Evolutionary conservation across 2,797 vertebrate genomes (phyloP).

Genomic region (Thunnus albacares): DNA sequence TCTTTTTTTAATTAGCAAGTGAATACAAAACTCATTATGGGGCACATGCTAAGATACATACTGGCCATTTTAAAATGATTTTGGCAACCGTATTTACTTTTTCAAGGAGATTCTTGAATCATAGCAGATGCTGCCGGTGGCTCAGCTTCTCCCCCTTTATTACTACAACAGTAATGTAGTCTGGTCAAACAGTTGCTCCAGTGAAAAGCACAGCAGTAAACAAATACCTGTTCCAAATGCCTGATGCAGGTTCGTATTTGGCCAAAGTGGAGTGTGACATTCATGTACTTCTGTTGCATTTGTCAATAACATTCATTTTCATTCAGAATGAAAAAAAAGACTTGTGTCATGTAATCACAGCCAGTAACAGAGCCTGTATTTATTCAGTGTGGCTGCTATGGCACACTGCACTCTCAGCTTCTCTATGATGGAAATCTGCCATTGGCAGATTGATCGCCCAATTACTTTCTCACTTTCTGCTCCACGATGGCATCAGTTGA

Average conservation of each 20-base stretch:
- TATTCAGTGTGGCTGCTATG: constrained; percentile 13
- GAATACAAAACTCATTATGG: too few relatives aligned
- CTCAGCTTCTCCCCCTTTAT: not conserved
- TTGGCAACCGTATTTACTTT: not conserved
- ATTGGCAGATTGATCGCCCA: constrained; percentile 67
- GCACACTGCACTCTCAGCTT: constrained; percentile 33
- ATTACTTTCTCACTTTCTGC: constrained; percentile 56
- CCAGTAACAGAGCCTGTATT: constrained; percentile 23
- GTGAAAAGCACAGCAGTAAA: not conserved
- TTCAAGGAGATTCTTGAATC: not conserved
- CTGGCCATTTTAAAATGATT: not conserved
- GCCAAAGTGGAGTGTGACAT: not conserved
- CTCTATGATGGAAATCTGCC: constrained; percentile 66
- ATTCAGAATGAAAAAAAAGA: constrained; percentile 3
- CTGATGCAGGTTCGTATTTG: not conserved
- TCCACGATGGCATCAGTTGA: constrained; percentile 60
- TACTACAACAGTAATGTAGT: not conserved
- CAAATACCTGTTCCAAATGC: not conserved
- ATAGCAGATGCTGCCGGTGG: not conserved
- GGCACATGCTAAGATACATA: not conserved
- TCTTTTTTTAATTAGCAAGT: not conserved
- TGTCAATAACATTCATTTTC: constrained; percentile 31
- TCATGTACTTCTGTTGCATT: constrained; percentile 8
- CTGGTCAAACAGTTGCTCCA: not conserved
- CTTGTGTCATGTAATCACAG: constrained; percentile 32